These are phyloP conservation scores for Oryzias dopingdopingensis DNA, from an alignment of 2,797 vertebrate genomes.

Conservation along the genomic window DNA sequence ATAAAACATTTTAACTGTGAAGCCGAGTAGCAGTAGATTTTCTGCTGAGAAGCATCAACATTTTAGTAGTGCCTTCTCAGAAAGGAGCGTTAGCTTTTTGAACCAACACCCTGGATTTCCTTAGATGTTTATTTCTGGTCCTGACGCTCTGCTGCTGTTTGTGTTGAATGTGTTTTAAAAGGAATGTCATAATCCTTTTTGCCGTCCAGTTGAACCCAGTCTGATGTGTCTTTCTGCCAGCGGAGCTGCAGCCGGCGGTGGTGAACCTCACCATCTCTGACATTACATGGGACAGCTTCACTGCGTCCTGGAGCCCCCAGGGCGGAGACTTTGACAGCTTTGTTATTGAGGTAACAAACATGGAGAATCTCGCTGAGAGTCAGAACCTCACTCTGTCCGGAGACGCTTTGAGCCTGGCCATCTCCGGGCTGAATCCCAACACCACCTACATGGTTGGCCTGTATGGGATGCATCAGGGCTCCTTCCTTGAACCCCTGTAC, in stretches of 20 bases:
- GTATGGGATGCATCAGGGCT: slow-evolving; percentile 80
- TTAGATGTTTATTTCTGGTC: neutral
- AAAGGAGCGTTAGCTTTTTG: no score
- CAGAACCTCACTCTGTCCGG: slow-evolving; percentile 83
- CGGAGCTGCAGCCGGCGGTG: slow-evolving; percentile 79
- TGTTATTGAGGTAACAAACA: slow-evolving; percentile 89
- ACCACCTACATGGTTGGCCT: slow-evolving; percentile 86
- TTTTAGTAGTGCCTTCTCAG: no score
- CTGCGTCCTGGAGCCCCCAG: slow-evolving; percentile 83
- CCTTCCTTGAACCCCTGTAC: slow-evolving; percentile 81
- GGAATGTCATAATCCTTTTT: slow-evolving; percentile 22
- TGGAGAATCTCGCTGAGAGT: slow-evolving; percentile 71
- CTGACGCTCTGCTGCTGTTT: slow-evolving; percentile 4
- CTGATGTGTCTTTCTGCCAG: slow-evolving; percentile 83
- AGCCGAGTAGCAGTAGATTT: no score
- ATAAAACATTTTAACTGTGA: no score
- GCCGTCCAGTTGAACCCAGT: slow-evolving; percentile 54
- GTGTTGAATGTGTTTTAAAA: slow-evolving; percentile 2
- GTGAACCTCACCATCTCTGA: slow-evolving; percentile 79
- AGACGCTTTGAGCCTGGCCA: slow-evolving; percentile 68
- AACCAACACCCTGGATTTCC: neutral
- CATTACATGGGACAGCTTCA: slow-evolving; percentile 85
- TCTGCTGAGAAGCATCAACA: no score
- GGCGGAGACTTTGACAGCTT: slow-evolving; percentile 85
- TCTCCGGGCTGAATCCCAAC: slow-evolving; percentile 82